A percentile compares a stretch with the other conserved stretches of the same genome.
Evolutionary conservation across 1,140 invertebrate genomes (phyloP).

Genomic region (Zeugodacus cucurbitae): DNA sequence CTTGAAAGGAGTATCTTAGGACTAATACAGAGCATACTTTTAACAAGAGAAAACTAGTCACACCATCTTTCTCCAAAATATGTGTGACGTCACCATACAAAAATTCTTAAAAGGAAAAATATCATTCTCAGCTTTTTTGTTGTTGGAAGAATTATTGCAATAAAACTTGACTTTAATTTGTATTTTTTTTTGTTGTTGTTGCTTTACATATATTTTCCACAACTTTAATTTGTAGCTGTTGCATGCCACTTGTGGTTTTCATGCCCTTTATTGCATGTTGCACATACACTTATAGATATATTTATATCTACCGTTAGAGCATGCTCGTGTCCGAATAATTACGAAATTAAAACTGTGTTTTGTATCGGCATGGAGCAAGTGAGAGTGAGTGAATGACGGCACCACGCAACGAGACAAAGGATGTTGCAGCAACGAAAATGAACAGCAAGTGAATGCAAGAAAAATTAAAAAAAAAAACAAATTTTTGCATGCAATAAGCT

Average conservation of each 20-base stretch:
- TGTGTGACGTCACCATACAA: too few relatives aligned
- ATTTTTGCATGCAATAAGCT: constrained; percentile 38
- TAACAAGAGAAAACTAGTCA: too few relatives aligned
- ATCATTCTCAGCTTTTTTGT: too few relatives aligned
- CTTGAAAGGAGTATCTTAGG: too few relatives aligned
- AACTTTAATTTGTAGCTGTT: constrained; percentile 3
- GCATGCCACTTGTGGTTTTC: not conserved
- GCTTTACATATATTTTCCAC: not conserved
- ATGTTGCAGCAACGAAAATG: not conserved
- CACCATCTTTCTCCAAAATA: too few relatives aligned
- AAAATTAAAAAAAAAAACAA: not conserved
- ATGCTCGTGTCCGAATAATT: constrained; percentile 33
- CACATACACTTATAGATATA: not conserved
- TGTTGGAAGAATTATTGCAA: too few relatives aligned
- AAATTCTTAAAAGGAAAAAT: too few relatives aligned
- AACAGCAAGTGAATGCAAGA: not conserved
- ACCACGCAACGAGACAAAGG: not conserved
- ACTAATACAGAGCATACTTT: too few relatives aligned
- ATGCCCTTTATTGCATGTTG: not conserved
- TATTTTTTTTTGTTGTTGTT: not conserved
- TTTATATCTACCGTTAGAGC: not conserved
- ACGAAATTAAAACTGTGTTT: constrained; percentile 12
- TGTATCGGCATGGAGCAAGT: not conserved
- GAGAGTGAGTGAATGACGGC: not conserved
- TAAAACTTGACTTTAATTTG: too few relatives aligned